phyloP scores from a whole-genome alignment of 2,888 invertebrate species.

The Cryptus armator region DNA sequence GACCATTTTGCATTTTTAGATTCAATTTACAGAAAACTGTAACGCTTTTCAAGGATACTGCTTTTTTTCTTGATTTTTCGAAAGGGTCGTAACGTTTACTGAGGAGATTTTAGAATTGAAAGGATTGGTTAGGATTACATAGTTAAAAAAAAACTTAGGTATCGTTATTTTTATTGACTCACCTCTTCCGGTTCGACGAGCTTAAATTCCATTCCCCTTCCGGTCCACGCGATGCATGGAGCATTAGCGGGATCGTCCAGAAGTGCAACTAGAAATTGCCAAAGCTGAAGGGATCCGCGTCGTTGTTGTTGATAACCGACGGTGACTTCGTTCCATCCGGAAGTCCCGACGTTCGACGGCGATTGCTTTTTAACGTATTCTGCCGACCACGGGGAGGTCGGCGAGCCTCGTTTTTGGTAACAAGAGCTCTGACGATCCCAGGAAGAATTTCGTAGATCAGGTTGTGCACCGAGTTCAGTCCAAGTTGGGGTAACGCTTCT shows the following conservation, averaged over 20 bases:
- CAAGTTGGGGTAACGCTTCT: constrained; percentile 80
- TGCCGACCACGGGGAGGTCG: constrained; percentile 77
- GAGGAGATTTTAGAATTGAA: too few relatives aligned
- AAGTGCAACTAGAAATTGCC: constrained; percentile 97
- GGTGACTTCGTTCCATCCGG: constrained; percentile 80
- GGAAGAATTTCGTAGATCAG: constrained; percentile 76
- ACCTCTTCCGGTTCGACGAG: constrained; percentile 98
- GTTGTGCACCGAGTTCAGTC: constrained; percentile 80
- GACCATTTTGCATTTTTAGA: too few relatives aligned
- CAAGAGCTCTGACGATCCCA: constrained; percentile 80
- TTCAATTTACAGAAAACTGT: too few relatives aligned
- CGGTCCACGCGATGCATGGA: constrained; percentile 97
- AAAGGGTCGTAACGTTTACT: too few relatives aligned
- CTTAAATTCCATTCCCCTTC: constrained; percentile 97
- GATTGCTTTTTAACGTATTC: constrained; percentile 79
- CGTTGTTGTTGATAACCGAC: constrained; percentile 86
- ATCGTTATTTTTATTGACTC: constrained; percentile 55
- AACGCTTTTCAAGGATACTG: too few relatives aligned
- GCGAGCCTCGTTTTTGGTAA: constrained; percentile 79
- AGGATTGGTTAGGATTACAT: too few relatives aligned
- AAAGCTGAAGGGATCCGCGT: constrained; percentile 95
- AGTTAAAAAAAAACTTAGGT: background rate
- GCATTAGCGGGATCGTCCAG: constrained; percentile 90
- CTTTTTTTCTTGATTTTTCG: too few relatives aligned
- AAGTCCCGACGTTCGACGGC: constrained; percentile 73